Percentiles rank a stretch among this genome's conserved stretches.
Conservation (phyloP, 2,888 invertebrate species). For the Octonoba sinensis region DNA sequence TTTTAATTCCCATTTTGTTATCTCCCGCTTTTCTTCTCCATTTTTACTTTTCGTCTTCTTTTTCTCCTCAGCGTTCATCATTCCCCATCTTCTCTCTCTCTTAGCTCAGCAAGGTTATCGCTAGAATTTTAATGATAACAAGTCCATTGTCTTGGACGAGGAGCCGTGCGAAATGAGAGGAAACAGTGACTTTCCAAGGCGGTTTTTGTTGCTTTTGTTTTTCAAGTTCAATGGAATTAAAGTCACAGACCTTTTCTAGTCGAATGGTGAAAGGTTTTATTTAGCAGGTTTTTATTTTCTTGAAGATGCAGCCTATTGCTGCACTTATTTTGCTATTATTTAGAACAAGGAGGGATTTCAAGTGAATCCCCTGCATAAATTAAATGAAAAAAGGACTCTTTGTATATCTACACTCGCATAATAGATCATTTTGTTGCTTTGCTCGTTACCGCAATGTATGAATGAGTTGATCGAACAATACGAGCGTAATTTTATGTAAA, state of each 20-base stretch:
- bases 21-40: conserved; percentile 38
- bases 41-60: conserved; percentile 1
- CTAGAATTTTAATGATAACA: conserved; percentile 61
- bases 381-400: too few relatives aligned
- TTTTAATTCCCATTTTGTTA: conserved; percentile 63
- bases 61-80: conserved; percentile 32
- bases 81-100: conserved; percentile 15
- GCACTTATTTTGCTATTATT: conserved; percentile 8
- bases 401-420: too few relatives aligned
- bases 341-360: conserved; percentile 19
- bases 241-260: conserved; percentile 55
- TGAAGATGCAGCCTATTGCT: background rate
- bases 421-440: background rate
- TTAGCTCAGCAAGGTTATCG: conserved; percentile 59
- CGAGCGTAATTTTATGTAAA: too few relatives aligned
- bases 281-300: conserved; percentile 11
- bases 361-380: conserved; percentile 25
- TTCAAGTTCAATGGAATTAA: conserved; percentile 57
- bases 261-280: background rate
- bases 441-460: background rate
- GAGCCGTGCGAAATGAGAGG: conserved; percentile 58
- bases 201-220: conserved; percentile 53
- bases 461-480: too few relatives aligned
- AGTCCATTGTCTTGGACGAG: conserved; percentile 51
- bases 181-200: conserved; percentile 41